Conservation (phyloP, 2,888 invertebrate genomes). For the Cepaea hortensis region DNA sequence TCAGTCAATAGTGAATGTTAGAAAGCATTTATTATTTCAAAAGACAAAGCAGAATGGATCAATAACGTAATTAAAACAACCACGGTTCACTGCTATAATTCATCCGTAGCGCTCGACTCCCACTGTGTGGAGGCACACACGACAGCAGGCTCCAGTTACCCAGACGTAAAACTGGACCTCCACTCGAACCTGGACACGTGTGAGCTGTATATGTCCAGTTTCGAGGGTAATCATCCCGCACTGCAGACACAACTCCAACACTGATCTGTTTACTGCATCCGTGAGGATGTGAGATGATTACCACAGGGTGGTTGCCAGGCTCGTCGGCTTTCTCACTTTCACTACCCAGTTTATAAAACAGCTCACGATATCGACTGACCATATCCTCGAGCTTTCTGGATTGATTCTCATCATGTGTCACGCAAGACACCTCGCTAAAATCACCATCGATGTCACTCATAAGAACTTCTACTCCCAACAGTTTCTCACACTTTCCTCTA, state of each 20-base stretch:
- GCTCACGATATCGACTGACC: not conserved
- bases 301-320: not conserved
- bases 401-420: not conserved
- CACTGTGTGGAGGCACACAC: not conserved
- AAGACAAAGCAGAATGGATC: not conserved
- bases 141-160: not conserved
- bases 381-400: not conserved
- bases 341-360: not conserved
- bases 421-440: not conserved
- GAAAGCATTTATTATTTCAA: not conserved
- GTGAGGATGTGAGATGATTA: constrained; percentile 2
- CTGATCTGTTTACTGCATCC: constrained; percentile 23
- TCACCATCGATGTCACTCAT: not conserved
- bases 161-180: not conserved
- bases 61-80: not conserved
- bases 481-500: not conserved
- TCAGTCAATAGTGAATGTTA: too few species aligned
- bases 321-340: not conserved
- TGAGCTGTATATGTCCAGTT: not conserved
- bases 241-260: not conserved
- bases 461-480: not conserved
- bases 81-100: not conserved
- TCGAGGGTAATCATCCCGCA: too few species aligned
- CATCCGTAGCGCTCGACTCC: not conserved
- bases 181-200: not conserved